phyloP scores from a whole-genome alignment of 2,797 vertebrate species.

The Propithecus deckenii region DNA sequence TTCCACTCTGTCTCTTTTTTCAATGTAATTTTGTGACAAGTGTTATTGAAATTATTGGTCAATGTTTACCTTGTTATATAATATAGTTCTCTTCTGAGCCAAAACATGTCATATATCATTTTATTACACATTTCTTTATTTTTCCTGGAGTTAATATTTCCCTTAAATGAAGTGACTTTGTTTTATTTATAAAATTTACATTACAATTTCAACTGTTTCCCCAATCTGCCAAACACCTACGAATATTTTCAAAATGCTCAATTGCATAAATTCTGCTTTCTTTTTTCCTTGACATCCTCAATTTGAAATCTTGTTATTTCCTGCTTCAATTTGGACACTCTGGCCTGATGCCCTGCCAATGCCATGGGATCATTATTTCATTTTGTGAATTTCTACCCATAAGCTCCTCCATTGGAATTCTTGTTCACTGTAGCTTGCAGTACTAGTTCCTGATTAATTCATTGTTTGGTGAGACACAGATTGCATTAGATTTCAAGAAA shows the following conservation, averaged over 20 bases:
- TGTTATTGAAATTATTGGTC: not conserved
- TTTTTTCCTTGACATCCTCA: not conserved
- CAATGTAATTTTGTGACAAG: not conserved
- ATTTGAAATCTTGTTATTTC: not conserved
- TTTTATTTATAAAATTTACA: not conserved
- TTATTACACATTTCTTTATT: not conserved
- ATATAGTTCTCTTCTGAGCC: not conserved
- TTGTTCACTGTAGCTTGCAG: not conserved
- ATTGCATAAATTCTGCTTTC: not conserved
- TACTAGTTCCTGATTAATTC: not conserved
- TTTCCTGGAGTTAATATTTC: not conserved
- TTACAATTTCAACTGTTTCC: not conserved
- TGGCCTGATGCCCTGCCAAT: not conserved
- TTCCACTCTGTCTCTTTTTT: not conserved
- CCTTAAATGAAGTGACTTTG: not conserved
- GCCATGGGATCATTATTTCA: not conserved
- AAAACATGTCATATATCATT: not conserved
- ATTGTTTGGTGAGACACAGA: not conserved
- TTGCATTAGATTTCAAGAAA: not conserved
- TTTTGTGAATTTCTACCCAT: not conserved
- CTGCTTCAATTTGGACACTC: not conserved
- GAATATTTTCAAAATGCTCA: not conserved
- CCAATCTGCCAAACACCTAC: not conserved
- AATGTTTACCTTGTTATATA: not conserved
- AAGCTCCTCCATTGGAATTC: not conserved